Conservation (phyloP, 2,888 invertebrate species). For the Heteromurus nitidus region DNA sequence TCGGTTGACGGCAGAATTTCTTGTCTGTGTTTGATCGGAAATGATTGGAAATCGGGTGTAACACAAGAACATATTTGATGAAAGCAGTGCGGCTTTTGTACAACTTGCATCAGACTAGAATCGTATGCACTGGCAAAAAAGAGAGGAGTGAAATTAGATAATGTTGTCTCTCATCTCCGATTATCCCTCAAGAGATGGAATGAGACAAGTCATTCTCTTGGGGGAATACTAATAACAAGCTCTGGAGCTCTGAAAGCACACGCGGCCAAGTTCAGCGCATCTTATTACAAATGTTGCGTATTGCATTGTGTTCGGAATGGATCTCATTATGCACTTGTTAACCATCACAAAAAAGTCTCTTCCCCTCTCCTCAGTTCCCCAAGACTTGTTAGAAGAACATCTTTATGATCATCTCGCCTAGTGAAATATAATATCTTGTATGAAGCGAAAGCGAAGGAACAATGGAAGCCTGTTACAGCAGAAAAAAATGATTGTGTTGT, state of each 20-base stretch:
- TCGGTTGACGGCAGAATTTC: not conserved
- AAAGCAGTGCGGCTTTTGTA: no score
- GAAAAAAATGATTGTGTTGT: no score
- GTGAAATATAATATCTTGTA: no score
- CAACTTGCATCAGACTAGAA: no score
- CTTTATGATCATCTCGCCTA: no score
- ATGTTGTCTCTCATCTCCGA: constrained; percentile 7
- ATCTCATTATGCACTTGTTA: constrained; percentile 5
- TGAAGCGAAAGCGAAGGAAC: no score
- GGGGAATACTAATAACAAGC: constrained; percentile 23
- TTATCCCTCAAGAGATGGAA: constrained; percentile 26
- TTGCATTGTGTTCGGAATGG: constrained; percentile 13
- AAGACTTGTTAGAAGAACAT: no score
- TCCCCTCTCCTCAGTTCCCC: not conserved
- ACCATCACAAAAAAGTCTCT: constrained; percentile 1
- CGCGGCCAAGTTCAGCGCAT: not conserved
- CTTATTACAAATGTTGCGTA: not conserved
- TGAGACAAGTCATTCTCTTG: constrained; percentile 23
- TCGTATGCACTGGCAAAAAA: no score
- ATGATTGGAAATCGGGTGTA: no score
- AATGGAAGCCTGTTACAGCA: no score
- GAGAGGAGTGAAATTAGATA: constrained; percentile 30
- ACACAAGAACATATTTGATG: no score
- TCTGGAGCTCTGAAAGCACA: not conserved
- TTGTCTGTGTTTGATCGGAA: no score